Evolutionary conservation across 2,888 invertebrate genomes (phyloP).

Genomic region (Altica lythri): DNA sequence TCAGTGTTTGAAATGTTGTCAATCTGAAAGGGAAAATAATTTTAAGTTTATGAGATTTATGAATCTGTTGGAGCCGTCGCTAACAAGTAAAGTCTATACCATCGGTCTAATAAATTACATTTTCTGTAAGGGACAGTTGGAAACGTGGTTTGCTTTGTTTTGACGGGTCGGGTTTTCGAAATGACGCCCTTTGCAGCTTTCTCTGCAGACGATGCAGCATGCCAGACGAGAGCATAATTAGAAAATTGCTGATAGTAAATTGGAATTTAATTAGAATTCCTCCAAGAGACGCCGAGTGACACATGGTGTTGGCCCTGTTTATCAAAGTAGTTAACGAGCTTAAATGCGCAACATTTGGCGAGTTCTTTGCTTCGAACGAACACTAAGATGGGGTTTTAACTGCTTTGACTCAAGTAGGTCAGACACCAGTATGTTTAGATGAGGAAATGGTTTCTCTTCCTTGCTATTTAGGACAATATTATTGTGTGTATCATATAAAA

Average conservation of each 20-base stretch:
- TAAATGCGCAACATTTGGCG: slow-evolving; percentile 24
- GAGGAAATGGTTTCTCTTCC: not conserved
- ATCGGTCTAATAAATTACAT: slow-evolving; percentile 5
- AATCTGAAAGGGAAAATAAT: too few relatives aligned
- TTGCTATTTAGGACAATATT: not conserved
- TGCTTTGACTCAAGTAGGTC: not conserved
- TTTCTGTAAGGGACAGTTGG: slow-evolving; percentile 17
- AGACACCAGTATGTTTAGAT: too few relatives aligned
- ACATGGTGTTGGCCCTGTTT: slow-evolving; percentile 20
- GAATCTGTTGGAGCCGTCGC: too few relatives aligned
- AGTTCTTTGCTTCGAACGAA: slow-evolving; percentile 14
- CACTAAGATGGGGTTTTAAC: slow-evolving; percentile 14
- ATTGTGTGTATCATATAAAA: not conserved
- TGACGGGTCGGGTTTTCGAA: slow-evolving; percentile 20
- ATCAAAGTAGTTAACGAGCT: slow-evolving; percentile 25
- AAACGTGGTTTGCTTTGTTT: slow-evolving; percentile 20
- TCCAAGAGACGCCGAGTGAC: slow-evolving; percentile 17
- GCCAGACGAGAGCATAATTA: slow-evolving; percentile 18
- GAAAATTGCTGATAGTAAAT: slow-evolving; percentile 29
- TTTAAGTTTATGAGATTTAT: too few relatives aligned
- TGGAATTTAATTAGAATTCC: slow-evolving; percentile 29
- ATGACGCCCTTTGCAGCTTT: slow-evolving; percentile 13
- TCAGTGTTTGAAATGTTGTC: too few relatives aligned
- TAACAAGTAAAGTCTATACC: too few relatives aligned
- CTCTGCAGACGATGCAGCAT: slow-evolving; percentile 8